Base-by-base conservation (phyloP, 2,888 invertebrate species). In the Atrina japonica region DNA sequence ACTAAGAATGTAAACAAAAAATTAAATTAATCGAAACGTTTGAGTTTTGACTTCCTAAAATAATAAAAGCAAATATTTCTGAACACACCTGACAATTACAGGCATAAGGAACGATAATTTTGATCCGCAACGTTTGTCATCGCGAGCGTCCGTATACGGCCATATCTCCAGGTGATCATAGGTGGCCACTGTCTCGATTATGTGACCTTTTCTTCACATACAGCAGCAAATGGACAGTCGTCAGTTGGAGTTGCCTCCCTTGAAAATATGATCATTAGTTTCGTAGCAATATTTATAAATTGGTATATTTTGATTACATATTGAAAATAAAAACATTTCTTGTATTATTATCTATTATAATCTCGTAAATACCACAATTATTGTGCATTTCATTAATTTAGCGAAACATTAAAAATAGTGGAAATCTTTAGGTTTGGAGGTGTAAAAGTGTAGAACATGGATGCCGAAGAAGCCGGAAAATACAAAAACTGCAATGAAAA, bases 171-270 rank as follows among this genome's bases (percentile, higher is more conserved):
- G 61, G 61, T 49, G 49, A 49, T 61, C 52, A 68, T 53, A 43
- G 45, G 65, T 53, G 66, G 60, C 55, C 65, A 70, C 59, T 70
- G 61, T 70, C 70, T 56, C 66, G 55, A 58, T 70, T 66, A 45
- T 66, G 70, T 70, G 70, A 70, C 70, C 70, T 70, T 70, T 70
- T 67, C 58, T 27, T 43, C 27, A 43, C 30, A 66, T 60, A 60
- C 60, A 50, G 70, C 60, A 60, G 60, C 70, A 66, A 67, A 66
- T 70, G 70, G 70, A 66, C 70, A 70, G 59, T 70, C 59, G 43
- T 55, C 27, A 52, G 45, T 47, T 40, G 40, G 66, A 47, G 61
- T 70, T 70, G 55, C 47, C 66, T 66, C 66, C 66, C 70, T 35
- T 66, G 27, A 25, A 43, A 25, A 25, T 47, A 45, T 55, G 41